These are phyloP conservation scores for Zygaena filipendulae DNA, from an alignment of 2,888 invertebrate genomes.

Conservation along the genomic window DNA sequence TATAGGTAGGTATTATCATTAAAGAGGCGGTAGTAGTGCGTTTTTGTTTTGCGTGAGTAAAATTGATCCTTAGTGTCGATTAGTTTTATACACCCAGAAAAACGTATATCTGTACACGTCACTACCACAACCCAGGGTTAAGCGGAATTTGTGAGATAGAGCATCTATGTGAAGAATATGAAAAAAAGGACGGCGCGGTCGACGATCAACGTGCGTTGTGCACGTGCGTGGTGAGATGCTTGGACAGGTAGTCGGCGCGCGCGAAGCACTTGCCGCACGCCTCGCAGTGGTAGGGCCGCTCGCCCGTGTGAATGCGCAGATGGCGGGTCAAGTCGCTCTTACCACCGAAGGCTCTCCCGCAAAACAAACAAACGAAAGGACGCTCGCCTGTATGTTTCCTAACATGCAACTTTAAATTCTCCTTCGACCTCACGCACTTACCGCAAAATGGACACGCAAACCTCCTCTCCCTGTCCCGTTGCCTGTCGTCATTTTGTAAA, in stretches of 20 bases:
- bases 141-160: conserved; percentile 21
- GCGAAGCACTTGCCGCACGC: conserved; percentile 94
- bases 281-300: conserved; percentile 91
- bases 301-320: conserved; percentile 88
- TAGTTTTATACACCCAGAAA: no score
- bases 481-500: conserved; percentile 67
- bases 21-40: no score
- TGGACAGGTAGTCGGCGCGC: conserved; percentile 89
- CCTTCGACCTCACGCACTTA: conserved; percentile 89
- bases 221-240: conserved; percentile 91
- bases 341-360: conserved; percentile 88
- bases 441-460: conserved; percentile 92
- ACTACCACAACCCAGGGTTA: no score
- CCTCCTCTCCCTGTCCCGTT: conserved; percentile 75
- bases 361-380: conserved; percentile 91
- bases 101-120: no score
- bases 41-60: no score
- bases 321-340: conserved; percentile 90
- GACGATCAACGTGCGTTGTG: conserved; percentile 73
- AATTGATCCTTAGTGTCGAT: no score
- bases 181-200: conserved; percentile 38
- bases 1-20: no score
- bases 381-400: conserved; percentile 88
- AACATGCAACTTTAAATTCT: conserved; percentile 88
- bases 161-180: conserved; percentile 17